Conservation (phyloP, 2,888 invertebrate species). For the Caenorhabditis sp. region DNA sequence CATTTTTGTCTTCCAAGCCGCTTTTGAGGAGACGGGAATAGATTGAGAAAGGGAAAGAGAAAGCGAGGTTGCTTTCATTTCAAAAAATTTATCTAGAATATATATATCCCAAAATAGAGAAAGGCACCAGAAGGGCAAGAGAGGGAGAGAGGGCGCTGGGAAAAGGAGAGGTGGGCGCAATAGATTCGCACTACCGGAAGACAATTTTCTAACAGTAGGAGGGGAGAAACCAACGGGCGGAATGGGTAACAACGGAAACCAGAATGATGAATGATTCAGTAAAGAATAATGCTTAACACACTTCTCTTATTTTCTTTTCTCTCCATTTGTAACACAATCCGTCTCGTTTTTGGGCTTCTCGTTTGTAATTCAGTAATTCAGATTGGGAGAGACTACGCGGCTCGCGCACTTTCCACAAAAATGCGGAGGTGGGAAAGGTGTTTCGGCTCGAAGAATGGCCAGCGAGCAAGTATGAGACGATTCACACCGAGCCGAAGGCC, state of each 20-base stretch:
- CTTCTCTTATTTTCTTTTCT: conserved; percentile 31
- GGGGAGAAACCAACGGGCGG: conserved; percentile 45
- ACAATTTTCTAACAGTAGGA: conserved; percentile 58
- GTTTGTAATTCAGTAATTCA: conserved; percentile 28
- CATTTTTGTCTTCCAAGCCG: conserved; percentile 44
- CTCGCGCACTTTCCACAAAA: neutral
- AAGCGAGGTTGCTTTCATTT: neutral
- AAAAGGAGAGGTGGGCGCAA: conserved; percentile 37
- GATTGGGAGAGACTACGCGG: neutral
- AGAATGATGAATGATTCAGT: conserved; percentile 62
- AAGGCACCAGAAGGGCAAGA: neutral
- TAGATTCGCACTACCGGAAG: conserved; percentile 56
- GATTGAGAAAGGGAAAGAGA: conserved; percentile 18
- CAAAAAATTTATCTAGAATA: neutral
- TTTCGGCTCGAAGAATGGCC: too few species aligned
- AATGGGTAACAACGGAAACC: conserved; percentile 61
- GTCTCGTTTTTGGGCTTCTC: conserved; percentile 9
- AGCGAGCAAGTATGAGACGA: neutral
- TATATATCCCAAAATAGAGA: neutral
- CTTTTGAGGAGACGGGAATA: conserved; percentile 19
- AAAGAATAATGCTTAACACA: conserved; percentile 55
- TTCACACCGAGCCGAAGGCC: conserved; percentile 20
- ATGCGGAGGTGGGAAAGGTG: neutral
- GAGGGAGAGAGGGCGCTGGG: neutral
- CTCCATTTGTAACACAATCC: conserved; percentile 43